These are phyloP conservation scores for Rhagophthalmus giganteus DNA, from an alignment of 2,888 invertebrate species.

Conservation along the genomic window DNA sequence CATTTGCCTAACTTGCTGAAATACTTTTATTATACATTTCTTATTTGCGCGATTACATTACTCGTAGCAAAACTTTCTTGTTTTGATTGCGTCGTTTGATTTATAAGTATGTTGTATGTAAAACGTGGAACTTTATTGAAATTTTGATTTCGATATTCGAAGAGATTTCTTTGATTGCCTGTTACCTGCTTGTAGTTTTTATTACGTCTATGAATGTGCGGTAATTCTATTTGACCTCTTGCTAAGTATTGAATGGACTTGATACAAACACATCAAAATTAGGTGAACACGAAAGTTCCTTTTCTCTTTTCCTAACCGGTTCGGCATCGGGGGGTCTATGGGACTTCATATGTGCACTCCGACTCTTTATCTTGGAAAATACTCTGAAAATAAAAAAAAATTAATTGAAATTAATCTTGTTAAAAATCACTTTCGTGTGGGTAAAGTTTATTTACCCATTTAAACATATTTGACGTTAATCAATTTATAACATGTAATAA, in stretches of 20 bases:
- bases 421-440: constrained; percentile 3
- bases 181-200: constrained; percentile 42
- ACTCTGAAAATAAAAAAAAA: constrained; percentile 65
- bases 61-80: constrained; percentile 19
- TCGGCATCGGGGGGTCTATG: constrained; percentile 90
- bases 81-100: constrained; percentile 42
- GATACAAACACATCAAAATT: constrained; percentile 48
- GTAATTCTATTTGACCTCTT: constrained; percentile 24
- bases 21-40: constrained; percentile 29
- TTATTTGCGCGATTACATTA: constrained; percentile 17
- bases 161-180: constrained; percentile 47
- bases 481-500: too few relatives aligned
- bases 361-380: constrained; percentile 97
- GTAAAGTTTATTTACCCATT: constrained; percentile 2
- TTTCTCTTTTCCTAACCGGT: constrained; percentile 53
- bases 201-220: constrained; percentile 9
- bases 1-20: constrained; percentile 33
- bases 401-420: background rate
- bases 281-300: constrained; percentile 38
- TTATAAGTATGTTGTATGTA: constrained; percentile 23
- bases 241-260: constrained; percentile 53
- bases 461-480: background rate
- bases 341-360: constrained; percentile 99
- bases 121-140: constrained; percentile 19
- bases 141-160: constrained; percentile 29